Evolutionary conservation across 2,888 invertebrate genomes (phyloP).

Genomic region (Auanema sp.): DNA sequence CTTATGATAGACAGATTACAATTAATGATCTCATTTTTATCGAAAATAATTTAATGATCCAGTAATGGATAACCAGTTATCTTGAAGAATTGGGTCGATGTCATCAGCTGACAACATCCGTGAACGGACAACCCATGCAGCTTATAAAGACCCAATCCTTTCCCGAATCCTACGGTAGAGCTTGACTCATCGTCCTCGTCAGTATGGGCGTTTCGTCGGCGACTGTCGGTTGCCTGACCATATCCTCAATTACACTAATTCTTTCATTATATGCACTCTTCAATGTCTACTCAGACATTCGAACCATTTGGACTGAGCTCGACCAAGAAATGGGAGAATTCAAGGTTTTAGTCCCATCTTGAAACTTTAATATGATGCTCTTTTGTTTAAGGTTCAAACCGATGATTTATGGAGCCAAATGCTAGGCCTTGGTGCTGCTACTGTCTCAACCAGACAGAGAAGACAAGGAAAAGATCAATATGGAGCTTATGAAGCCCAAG

Average conservation of each 20-base stretch:
- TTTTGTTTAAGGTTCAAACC: slow-evolving; percentile 31
- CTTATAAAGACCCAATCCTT: too few relatives aligned
- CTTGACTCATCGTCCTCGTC: background rate
- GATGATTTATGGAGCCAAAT: slow-evolving; percentile 50
- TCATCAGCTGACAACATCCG: too few relatives aligned
- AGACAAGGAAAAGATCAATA: slow-evolving; percentile 48
- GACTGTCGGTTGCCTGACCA: slow-evolving; percentile 47
- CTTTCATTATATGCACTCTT: slow-evolving; percentile 48
- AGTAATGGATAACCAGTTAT: too few relatives aligned
- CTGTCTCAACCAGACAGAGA: slow-evolving; percentile 41
- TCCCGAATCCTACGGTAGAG: too few relatives aligned
- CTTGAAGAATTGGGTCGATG: too few relatives aligned
- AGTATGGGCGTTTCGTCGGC: slow-evolving; percentile 47
- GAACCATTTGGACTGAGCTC: slow-evolving; percentile 46
- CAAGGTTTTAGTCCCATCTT: slow-evolving; percentile 29
- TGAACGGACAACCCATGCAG: too few relatives aligned
- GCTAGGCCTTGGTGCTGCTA: slow-evolving; percentile 47
- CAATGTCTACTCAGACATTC: slow-evolving; percentile 48
- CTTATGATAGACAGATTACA: too few relatives aligned
- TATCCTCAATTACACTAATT: slow-evolving; percentile 47
- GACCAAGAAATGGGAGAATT: slow-evolving; percentile 48
- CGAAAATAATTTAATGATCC: too few relatives aligned
- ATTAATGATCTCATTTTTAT: too few relatives aligned
- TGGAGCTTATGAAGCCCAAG: slow-evolving; percentile 51
- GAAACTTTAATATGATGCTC: background rate